Base-by-base conservation (phyloP, 2,888 invertebrate species). In the Nyleta sp. region DNA sequence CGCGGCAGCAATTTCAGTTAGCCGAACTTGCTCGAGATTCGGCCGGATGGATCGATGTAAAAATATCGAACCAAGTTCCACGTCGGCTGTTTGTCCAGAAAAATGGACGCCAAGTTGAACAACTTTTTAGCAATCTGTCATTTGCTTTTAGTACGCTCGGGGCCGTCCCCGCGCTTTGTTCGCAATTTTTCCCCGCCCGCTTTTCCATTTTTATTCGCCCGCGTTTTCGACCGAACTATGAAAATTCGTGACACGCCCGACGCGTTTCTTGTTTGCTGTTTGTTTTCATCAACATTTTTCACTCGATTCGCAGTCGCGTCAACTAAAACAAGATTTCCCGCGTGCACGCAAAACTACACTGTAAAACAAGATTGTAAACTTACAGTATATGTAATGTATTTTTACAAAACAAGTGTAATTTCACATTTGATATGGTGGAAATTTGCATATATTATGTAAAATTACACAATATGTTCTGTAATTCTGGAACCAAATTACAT, bases 61-160 rank as follows among this genome's bases (percentile, higher is more conserved):
- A 76, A 70, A 76, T 76, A 76, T 59, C 46, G 70, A 71, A 62
- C 38, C 40, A 68, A 67, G 22, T 59, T 68, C n/a, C 13, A n/a
- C 40, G 46, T 35, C 35, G 60, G 35, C 53, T 70, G 60, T 53
- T 71, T 71, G 22, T 35, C 53, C 60, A 20, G 40, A 59, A 60
- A 71, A 71, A 71, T 60, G 42, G 71, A 60, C 59, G 31, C 28
- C n/a, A 72, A 72, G 60, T 64, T 44, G 18, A 33, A 44, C 40
- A 73, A 64, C 64, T 73, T 73, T 73, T 57, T 42, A 55, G 57
- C 72, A 50, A 73, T 73, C 64, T 73, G 57, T 73, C 72, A 73
- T 57, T 64, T 48, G 71, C 62, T 62, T 72, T 62, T 72, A 44
- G 38, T 55, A 40, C 18, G 17, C 24, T 28, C 42, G 42, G 20